These are phyloP conservation scores for Tipula unca DNA, from an alignment of 2,888 invertebrate genomes.

Conservation along the genomic window DNA sequence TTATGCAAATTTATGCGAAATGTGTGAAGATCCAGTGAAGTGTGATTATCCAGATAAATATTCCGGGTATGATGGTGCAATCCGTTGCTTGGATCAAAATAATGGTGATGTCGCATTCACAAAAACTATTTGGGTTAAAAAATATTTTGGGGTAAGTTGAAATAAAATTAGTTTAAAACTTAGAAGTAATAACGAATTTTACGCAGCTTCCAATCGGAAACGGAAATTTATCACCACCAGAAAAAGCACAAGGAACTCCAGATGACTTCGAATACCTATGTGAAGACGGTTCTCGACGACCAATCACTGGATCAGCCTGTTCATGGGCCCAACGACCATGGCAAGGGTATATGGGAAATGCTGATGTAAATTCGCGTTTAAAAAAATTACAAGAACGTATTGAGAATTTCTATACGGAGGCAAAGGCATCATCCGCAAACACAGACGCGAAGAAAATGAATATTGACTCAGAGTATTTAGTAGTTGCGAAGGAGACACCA, in stretches of 20 bases:
- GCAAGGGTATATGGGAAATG: slow-evolving; percentile 66
- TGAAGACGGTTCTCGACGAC: slow-evolving; percentile 63
- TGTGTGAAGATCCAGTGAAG: slow-evolving; percentile 65
- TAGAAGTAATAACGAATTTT: too few species aligned
- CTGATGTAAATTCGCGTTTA: slow-evolving; percentile 46
- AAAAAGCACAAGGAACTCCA: slow-evolving; percentile 50
- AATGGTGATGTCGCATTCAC: slow-evolving; percentile 82
- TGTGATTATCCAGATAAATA: slow-evolving; percentile 77
- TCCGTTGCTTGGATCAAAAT: slow-evolving; percentile 70
- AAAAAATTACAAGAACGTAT: not conserved
- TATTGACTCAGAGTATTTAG: slow-evolving; percentile 30
- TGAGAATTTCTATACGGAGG: slow-evolving; percentile 47
- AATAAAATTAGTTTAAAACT: not conserved
- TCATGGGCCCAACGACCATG: slow-evolving; percentile 83
- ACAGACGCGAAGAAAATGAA: slow-evolving; percentile 52
- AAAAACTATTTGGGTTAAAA: slow-evolving; percentile 68
- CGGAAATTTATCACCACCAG: slow-evolving; percentile 48
- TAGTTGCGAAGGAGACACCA: not conserved
- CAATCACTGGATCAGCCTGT: slow-evolving; percentile 58
- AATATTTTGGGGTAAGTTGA: slow-evolving; percentile 61
- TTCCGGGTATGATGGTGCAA: slow-evolving; percentile 80
- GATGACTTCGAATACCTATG: slow-evolving; percentile 68
- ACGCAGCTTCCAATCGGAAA: slow-evolving; percentile 59
- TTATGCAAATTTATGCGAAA: slow-evolving; percentile 67
- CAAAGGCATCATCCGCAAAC: slow-evolving; percentile 63